phyloP scores from a whole-genome alignment of 2,797 vertebrate species.

The Notoglanidium macrostoma region DNA sequence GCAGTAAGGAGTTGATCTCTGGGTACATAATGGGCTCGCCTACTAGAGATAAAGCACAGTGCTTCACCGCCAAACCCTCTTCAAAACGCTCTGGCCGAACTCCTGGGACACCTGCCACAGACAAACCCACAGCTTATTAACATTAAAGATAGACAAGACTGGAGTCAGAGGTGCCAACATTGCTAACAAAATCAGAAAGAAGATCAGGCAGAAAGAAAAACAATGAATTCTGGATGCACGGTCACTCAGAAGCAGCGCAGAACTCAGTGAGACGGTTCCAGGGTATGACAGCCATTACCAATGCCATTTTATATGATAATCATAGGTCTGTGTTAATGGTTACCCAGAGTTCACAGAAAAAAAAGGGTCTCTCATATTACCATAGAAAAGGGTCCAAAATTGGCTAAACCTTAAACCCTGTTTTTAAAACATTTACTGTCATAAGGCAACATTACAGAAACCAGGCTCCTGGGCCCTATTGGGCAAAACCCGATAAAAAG shows the following conservation, averaged over 20 bases:
- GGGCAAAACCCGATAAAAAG: neutral
- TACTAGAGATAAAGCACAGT: constrained; percentile 92
- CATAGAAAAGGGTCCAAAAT: neutral
- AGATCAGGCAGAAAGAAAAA: neutral
- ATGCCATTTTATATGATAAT: neutral
- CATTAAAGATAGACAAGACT: neutral
- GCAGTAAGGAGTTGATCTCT: constrained; percentile 86
- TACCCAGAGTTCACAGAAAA: neutral
- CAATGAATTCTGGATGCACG: neutral
- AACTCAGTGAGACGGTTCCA: neutral
- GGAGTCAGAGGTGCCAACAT: neutral
- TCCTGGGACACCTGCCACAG: constrained; percentile 83
- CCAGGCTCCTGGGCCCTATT: neutral
- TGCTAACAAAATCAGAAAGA: neutral
- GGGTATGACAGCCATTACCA: neutral
- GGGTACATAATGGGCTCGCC: constrained; percentile 98
- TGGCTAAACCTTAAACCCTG: neutral
- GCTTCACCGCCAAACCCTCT: constrained; percentile 83
- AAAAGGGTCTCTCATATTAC: neutral
- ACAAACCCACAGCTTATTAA: neutral
- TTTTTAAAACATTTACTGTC: neutral
- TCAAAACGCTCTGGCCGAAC: constrained; percentile 82
- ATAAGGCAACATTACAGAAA: neutral
- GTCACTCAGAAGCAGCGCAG: neutral
- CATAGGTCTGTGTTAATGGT: neutral